Evolutionary conservation across 2,797 vertebrate species (phyloP).

Genomic region (Ammospiza maritima): DNA sequence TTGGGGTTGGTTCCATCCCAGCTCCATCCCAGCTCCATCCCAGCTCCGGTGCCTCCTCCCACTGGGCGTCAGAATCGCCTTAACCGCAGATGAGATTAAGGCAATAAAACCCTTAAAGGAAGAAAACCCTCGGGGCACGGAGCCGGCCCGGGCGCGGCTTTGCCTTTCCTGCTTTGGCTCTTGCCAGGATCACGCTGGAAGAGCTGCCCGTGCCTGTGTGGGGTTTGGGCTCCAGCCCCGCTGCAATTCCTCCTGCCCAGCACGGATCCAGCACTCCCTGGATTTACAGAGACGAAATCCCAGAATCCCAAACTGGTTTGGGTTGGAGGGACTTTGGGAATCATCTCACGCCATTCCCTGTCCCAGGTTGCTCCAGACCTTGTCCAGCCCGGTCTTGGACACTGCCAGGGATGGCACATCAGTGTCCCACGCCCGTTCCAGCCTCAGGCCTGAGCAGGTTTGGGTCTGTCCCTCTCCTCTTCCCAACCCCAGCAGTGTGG

Average conservation of each 20-base stretch:
- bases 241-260: background rate
- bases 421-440: background rate
- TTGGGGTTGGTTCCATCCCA: too few relatives aligned
- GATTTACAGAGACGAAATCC: background rate
- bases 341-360: background rate
- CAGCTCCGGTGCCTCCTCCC: background rate
- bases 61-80: background rate
- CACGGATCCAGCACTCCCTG: background rate
- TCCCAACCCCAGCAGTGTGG: background rate
- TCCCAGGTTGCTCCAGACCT: background rate
- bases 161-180: background rate
- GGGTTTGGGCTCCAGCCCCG: background rate
- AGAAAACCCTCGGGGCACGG: background rate
- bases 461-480: background rate
- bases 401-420: background rate
- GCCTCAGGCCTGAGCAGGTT: background rate
- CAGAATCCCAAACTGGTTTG: background rate
- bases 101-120: background rate
- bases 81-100: slow-evolving; percentile 11
- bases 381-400: rapidly evolving
- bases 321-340: background rate
- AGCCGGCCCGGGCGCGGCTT: background rate
- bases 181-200: background rate
- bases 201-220: background rate
- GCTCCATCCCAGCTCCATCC: background rate